These are phyloP conservation scores for Tachuris rubrigastra DNA, from an alignment of 2,113 vertebrate species.

Conservation along the genomic window DNA sequence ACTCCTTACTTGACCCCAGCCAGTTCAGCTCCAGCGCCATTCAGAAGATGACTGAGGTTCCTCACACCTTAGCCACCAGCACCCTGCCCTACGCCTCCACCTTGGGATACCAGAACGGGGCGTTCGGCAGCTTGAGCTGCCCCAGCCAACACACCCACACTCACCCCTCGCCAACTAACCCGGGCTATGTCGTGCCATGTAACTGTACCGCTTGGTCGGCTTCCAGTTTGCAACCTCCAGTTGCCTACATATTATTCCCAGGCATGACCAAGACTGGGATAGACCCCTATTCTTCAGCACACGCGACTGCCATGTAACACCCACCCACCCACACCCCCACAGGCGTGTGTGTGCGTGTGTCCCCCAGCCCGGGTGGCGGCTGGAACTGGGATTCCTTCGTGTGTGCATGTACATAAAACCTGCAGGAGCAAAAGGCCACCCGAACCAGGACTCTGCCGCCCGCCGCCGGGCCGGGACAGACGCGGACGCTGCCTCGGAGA, in stretches of 20 bases:
- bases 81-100: constrained; percentile 95
- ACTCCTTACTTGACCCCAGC: constrained; percentile 97
- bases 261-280: constrained; percentile 99
- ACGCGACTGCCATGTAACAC: constrained; percentile 94
- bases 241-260: constrained; percentile 99
- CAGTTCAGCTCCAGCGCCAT: constrained; percentile 96
- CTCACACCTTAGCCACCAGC: constrained; percentile 92
- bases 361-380: constrained; percentile 3
- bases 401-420: constrained; percentile 83
- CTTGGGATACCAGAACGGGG: constrained; percentile 98
- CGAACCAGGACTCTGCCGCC: constrained; percentile 37
- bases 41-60: constrained; percentile 99
- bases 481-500: constrained; percentile 41
- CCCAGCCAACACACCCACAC: constrained; percentile 98
- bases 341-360: background rate
- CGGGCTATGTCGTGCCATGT: constrained; percentile 98
- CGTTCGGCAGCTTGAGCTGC: constrained; percentile 94
- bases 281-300: constrained; percentile 97
- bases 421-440: constrained; percentile 36
- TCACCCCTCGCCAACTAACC: constrained; percentile 98
- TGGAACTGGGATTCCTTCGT: constrained; percentile 74
- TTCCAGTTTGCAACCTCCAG: constrained; percentile 98
- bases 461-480: constrained; percentile 41
- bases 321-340: constrained; percentile 8
- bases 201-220: constrained; percentile 99